phyloP scores from a whole-genome alignment of 2,113 vertebrate species.

The Hydrochoerus hydrochaeris region DNA sequence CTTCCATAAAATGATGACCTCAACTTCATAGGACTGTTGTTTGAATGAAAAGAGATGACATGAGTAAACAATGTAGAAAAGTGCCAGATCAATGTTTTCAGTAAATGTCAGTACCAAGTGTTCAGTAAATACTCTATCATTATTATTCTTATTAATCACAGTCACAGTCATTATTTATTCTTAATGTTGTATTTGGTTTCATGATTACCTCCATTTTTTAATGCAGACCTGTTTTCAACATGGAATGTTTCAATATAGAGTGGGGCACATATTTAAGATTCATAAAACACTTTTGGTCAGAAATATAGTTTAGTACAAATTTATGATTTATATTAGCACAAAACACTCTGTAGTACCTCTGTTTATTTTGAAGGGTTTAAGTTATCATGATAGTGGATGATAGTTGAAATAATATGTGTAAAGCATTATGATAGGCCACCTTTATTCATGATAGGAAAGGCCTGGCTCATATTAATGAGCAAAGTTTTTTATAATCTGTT shows the following conservation, averaged over 20 bases:
- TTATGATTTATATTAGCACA: too few species aligned
- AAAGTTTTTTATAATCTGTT: not conserved
- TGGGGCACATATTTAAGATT: not conserved
- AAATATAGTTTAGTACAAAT: not conserved
- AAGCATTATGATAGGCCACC: not conserved
- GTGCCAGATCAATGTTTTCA: not conserved
- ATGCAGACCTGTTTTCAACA: not conserved
- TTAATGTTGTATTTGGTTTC: not conserved
- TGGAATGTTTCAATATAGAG: not conserved
- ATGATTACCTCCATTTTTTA: not conserved
- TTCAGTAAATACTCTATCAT: not conserved
- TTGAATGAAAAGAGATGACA: not conserved
- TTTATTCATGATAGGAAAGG: not conserved
- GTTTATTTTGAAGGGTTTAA: not conserved
- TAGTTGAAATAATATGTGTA: not conserved
- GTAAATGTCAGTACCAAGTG: not conserved
- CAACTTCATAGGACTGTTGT: not conserved
- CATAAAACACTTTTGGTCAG: not conserved
- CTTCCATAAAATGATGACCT: not conserved
- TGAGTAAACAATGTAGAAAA: not conserved
- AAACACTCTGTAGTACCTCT: too few species aligned
- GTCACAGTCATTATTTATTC: not conserved
- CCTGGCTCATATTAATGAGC: not conserved
- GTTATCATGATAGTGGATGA: not conserved
- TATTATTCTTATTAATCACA: not conserved